Percentiles rank a stretch among this genome's conserved stretches.
Conservation (phyloP, 1,140 invertebrate genomes). For the Zaprionus kolodkinae region DNA sequence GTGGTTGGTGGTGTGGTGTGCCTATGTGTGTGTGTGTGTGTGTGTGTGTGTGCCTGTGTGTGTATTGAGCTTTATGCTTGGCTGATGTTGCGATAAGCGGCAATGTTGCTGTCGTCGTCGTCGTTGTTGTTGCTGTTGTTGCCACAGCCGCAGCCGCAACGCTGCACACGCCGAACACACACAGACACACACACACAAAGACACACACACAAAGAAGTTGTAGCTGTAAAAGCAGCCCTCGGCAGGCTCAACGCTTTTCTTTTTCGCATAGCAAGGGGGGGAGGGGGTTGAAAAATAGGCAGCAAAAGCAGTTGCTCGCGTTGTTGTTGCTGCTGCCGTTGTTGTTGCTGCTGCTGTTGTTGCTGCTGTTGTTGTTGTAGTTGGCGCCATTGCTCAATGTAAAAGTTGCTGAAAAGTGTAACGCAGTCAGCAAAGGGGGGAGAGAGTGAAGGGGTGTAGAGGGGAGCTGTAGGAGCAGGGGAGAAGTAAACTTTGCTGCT, state of each 20-base stretch:
- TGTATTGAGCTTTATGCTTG: constrained; percentile 76
- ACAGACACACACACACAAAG: constrained; percentile 6
- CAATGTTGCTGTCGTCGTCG: constrained; percentile 47
- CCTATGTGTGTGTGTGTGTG: constrained; percentile 12
- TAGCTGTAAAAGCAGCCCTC: constrained; percentile 22
- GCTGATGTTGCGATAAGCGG: constrained; percentile 81
- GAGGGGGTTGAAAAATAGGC: constrained; percentile 68
- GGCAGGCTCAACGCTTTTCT: constrained; percentile 26
- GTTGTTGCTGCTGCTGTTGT: constrained; percentile 34
- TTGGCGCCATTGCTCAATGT: constrained; percentile 76
- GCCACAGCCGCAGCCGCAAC: constrained; percentile 63
- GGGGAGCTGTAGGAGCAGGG: neutral
- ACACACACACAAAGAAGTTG: constrained; percentile 9
- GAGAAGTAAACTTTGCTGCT: constrained; percentile 12
- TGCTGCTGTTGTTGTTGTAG: constrained; percentile 60
- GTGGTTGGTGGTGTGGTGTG: constrained; percentile 30
- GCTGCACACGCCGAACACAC: constrained; percentile 65
- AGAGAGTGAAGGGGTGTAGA: constrained; percentile 3
- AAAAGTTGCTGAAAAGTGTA: constrained; percentile 81
- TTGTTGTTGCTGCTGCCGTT: constrained; percentile 41
- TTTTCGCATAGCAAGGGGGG: constrained; percentile 22
- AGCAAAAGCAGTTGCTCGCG: constrained; percentile 28
- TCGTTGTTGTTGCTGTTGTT: constrained; percentile 36
- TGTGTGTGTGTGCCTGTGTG: constrained; percentile 31
- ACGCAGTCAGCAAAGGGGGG: constrained; percentile 61